These are phyloP conservation scores for Eubasilissa splendida DNA, from an alignment of 2,888 invertebrate species.

Conservation along the genomic window DNA sequence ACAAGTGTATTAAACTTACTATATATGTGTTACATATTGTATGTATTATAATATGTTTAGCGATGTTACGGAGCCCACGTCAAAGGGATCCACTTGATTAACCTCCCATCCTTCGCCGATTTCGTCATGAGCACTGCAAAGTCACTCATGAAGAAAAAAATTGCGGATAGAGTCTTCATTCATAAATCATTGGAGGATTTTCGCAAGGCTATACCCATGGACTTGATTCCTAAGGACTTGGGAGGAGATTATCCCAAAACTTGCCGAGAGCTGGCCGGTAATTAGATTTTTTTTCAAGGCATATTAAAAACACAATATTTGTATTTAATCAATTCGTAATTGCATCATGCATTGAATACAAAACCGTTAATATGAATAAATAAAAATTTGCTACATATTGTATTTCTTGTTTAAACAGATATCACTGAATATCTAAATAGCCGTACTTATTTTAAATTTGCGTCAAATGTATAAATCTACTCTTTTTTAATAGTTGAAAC, in stretches of 20 bases:
- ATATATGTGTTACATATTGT: too few relatives aligned
- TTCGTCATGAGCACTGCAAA: constrained; percentile 64
- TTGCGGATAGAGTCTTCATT: constrained; percentile 64
- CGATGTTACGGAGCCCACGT: constrained; percentile 68
- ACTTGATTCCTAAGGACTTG: constrained; percentile 65
- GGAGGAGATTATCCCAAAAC: constrained; percentile 64
- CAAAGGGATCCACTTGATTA: constrained; percentile 67
- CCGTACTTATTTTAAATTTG: too few relatives aligned
- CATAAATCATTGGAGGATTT: constrained; percentile 64
- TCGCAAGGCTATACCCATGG: constrained; percentile 63
- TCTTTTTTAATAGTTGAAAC: too few relatives aligned
- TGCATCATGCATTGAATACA: too few relatives aligned
- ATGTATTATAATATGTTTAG: constrained; percentile 61
- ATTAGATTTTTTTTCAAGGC: neutral
- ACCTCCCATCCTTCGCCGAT: constrained; percentile 64
- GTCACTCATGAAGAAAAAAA: constrained; percentile 66
- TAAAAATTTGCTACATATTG: neutral
- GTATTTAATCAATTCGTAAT: too few relatives aligned
- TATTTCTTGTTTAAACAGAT: too few relatives aligned
- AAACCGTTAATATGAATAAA: too few relatives aligned
- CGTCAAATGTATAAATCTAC: too few relatives aligned
- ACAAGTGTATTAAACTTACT: too few relatives aligned
- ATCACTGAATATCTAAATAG: too few relatives aligned
- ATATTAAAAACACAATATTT: too few relatives aligned
- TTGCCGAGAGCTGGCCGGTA: constrained; percentile 65